phyloP scores from a whole-genome alignment of 1,140 invertebrate genomes.

The Brachionus paranguensis region DNA sequence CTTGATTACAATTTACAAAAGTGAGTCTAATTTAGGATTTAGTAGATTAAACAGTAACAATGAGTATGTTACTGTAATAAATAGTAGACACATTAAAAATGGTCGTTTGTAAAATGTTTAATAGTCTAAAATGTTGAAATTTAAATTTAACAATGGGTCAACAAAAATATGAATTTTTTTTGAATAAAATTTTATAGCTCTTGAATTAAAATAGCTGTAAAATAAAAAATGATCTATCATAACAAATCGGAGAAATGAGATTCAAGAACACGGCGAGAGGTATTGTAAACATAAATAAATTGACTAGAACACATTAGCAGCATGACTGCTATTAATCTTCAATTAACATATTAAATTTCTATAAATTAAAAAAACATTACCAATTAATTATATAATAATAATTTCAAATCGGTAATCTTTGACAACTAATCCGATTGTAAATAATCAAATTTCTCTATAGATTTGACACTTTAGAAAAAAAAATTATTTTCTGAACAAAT shows the following conservation, averaged over 20 bases:
- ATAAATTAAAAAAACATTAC: neutral
- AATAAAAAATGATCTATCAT: too few relatives aligned
- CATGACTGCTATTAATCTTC: neutral
- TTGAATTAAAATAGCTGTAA: neutral
- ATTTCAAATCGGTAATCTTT: neutral
- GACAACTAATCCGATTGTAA: neutral
- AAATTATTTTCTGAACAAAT: neutral
- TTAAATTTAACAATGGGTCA: neutral
- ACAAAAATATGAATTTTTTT: neutral
- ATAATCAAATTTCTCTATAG: neutral
- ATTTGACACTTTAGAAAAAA: neutral
- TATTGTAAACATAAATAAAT: too few relatives aligned
- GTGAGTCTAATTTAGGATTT: too few relatives aligned
- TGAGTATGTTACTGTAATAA: too few relatives aligned
- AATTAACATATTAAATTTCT: neutral
- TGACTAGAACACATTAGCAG: neutral
- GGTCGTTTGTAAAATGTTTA: neutral
- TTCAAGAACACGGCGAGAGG: too few relatives aligned
- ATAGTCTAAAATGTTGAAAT: neutral
- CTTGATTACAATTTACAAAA: too few relatives aligned
- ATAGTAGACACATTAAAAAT: too few relatives aligned
- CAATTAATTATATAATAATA: neutral
- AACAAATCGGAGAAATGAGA: too few relatives aligned
- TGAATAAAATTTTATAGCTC: neutral
- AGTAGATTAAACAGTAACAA: too few relatives aligned